These are phyloP conservation scores for Suillia variegata DNA, from an alignment of 2,888 invertebrate genomes.

Conservation along the genomic window DNA sequence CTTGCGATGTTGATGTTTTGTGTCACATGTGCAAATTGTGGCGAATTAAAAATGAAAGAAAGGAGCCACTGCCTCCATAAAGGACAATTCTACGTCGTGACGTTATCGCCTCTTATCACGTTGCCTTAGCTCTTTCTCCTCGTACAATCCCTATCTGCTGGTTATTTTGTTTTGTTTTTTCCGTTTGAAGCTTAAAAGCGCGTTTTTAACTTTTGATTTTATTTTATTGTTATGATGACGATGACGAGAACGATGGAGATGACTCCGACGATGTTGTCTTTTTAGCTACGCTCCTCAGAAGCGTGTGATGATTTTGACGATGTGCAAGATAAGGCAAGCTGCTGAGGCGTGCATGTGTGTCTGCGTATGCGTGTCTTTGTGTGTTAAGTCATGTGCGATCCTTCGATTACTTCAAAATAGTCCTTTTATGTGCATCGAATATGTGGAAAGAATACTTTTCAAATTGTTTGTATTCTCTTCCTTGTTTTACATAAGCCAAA, in stretches of 20 bases:
- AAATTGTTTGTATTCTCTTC: too few relatives aligned
- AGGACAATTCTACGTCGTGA: not conserved
- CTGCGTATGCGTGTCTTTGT: not conserved
- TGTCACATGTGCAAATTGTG: constrained; percentile 26
- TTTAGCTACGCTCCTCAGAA: too few relatives aligned
- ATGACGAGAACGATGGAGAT: not conserved
- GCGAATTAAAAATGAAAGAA: constrained; percentile 6
- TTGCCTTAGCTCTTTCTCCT: too few relatives aligned
- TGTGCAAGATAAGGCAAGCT: too few relatives aligned
- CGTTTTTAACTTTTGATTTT: not conserved
- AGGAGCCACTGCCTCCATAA: not conserved
- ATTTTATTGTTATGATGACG: constrained; percentile 13
- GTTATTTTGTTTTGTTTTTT: not conserved
- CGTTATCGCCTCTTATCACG: not conserved
- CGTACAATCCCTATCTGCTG: too few relatives aligned
- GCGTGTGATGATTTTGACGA: too few relatives aligned
- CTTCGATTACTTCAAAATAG: too few relatives aligned
- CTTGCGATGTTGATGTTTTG: not conserved
- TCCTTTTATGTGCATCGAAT: too few relatives aligned
- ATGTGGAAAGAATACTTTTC: too few relatives aligned
- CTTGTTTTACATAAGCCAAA: too few relatives aligned
- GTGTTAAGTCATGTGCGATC: not conserved
- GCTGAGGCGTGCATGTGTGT: not conserved
- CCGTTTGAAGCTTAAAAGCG: not conserved
- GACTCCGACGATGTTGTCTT: too few relatives aligned